Evolutionary conservation across 2,888 invertebrate genomes (phyloP).

Genomic region (Allygus modestus): DNA sequence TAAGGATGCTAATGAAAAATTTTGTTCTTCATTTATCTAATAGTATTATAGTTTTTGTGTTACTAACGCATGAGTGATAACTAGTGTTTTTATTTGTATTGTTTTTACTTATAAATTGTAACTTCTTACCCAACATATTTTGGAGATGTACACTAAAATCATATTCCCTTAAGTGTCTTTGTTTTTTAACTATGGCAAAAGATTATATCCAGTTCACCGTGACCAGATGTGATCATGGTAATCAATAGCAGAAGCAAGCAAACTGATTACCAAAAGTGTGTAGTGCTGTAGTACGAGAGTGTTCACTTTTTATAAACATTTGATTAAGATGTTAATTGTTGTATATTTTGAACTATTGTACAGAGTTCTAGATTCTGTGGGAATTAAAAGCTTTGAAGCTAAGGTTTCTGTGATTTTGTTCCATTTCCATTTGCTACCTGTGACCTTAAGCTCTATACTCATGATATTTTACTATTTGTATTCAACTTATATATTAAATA

Average conservation of each 20-base stretch:
- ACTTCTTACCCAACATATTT: neutral
- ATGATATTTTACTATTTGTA: no score
- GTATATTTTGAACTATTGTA: conserved; percentile 24
- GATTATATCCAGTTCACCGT: neutral
- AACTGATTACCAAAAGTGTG: neutral
- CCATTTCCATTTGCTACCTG: no score
- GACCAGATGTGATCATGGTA: neutral
- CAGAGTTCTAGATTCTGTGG: neutral
- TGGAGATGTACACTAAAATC: neutral
- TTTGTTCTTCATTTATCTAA: no score
- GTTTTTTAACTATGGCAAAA: neutral
- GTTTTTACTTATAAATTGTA: no score
- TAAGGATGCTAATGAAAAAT: no score
- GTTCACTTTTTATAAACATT: conserved; percentile 34
- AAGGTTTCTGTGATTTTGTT: neutral
- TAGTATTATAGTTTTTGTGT: no score
- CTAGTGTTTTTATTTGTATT: no score
- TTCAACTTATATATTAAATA: no score
- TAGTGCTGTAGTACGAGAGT: conserved; percentile 21
- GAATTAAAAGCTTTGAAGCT: neutral
- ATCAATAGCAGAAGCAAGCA: neutral
- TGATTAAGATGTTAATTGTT: neutral
- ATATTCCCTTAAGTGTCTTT: neutral
- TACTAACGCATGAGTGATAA: no score
- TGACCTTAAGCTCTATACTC: no score